phyloP scores from a whole-genome alignment of 37 sponge, comb jelly and placozoan species.

The Ephydatia muelleri region DNA sequence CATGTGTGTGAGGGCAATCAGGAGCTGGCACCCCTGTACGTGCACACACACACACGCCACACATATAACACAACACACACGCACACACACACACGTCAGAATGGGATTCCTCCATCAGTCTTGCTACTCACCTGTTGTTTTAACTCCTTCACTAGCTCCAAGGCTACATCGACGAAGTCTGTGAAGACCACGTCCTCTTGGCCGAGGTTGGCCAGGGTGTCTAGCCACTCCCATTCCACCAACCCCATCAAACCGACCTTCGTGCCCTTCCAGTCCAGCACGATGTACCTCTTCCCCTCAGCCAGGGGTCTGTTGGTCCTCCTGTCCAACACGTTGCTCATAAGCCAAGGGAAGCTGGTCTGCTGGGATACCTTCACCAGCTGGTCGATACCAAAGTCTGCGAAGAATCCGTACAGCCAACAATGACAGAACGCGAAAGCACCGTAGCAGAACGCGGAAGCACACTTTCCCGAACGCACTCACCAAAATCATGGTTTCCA shows the following conservation, averaged over 20 bases:
- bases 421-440: not conserved
- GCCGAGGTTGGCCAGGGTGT: conserved; percentile 59
- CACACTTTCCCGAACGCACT: not conserved
- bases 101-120: not conserved
- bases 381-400: conserved; percentile 88
- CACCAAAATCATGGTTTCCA: conserved; percentile 92
- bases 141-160: conserved; percentile 31
- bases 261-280: conserved; percentile 52
- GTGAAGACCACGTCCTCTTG: conserved; percentile 62
- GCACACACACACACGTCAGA: not conserved
- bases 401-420: not conserved
- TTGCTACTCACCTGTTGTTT: conserved; percentile 27
- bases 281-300: conserved; percentile 28
- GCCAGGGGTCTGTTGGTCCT: conserved; percentile 43
- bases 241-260: conserved; percentile 82
- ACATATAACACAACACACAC: conserved; percentile 18
- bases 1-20: conserved; percentile 89
- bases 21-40: conserved; percentile 62
- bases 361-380: conserved; percentile 40
- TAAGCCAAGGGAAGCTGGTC: conserved; percentile 79
- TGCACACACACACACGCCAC: not conserved
- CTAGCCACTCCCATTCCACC: conserved; percentile 85
- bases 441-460: not conserved
- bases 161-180: conserved; percentile 72
- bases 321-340: conserved; percentile 72